phyloP scores from a whole-genome alignment of 2,113 vertebrate genomes.

The Nesoenas mayeri region DNA sequence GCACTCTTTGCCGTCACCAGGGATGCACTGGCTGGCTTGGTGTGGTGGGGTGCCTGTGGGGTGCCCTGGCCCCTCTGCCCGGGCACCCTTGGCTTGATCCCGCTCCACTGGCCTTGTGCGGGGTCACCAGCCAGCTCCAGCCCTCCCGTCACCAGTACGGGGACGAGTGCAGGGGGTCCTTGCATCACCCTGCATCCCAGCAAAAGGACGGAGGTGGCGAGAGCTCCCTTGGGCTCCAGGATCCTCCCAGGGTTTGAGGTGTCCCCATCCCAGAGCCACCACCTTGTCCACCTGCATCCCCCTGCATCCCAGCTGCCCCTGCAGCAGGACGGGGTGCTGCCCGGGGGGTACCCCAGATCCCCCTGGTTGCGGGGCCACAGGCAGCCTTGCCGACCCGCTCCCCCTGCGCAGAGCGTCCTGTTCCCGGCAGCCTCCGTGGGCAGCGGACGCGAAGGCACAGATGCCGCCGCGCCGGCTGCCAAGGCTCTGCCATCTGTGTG shows the following conservation, averaged over 20 bases:
- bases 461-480: conserved; percentile 43
- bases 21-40: neutral
- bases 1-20: neutral
- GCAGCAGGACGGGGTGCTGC: neutral
- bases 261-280: neutral
- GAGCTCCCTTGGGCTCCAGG: neutral
- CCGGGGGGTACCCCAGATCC: neutral
- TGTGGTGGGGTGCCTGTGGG: rapidly evolving
- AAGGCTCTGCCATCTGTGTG: conserved; percentile 54
- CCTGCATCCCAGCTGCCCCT: rapidly evolving
- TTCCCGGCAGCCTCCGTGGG: conserved; percentile 55
- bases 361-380: rapidly evolving
- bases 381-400: neutral
- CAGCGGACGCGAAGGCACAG: conserved; percentile 37
- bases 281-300: neutral
- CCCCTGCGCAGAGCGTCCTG: neutral
- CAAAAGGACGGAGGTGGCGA: neutral
- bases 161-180: neutral
- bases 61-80: neutral
- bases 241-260: neutral
- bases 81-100: neutral
- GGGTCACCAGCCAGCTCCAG: neutral
- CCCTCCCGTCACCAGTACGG: rapidly evolving
- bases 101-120: rapidly evolving
- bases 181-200: neutral